Percentiles rank a stretch among this genome's conserved stretches.
Evolutionary conservation across 1,140 invertebrate species (phyloP).

Genomic region (Phymastichus coffea): DNA sequence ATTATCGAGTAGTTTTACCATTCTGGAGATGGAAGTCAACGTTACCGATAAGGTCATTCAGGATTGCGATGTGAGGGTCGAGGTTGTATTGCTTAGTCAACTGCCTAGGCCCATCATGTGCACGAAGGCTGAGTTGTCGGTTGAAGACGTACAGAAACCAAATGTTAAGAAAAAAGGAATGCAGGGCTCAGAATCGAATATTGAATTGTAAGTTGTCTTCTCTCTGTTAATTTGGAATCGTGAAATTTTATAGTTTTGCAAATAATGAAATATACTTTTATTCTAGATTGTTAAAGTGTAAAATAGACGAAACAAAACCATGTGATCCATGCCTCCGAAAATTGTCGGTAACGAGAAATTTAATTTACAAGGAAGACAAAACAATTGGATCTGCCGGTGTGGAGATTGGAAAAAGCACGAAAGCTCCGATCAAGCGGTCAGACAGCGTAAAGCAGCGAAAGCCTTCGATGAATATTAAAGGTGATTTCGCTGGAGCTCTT

Average conservation of each 20-base stretch:
- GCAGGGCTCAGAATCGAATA: slow-evolving; percentile 36
- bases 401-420: slow-evolving; percentile 58
- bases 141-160: slow-evolving; percentile 52
- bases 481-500: slow-evolving; percentile 67
- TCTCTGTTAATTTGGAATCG: not conserved
- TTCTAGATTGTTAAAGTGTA: slow-evolving; percentile 51
- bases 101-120: slow-evolving; percentile 63
- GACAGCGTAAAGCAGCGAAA: slow-evolving; percentile 64
- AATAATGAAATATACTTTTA: too few relatives aligned
- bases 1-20: slow-evolving; percentile 52
- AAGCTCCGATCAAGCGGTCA: slow-evolving; percentile 58
- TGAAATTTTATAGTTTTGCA: not conserved
- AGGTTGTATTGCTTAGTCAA: slow-evolving; percentile 60
- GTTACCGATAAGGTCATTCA: slow-evolving; percentile 59
- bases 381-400: slow-evolving; percentile 68
- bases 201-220: slow-evolving; percentile 43
- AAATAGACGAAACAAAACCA: slow-evolving; percentile 61
- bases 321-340: slow-evolving; percentile 61
- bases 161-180: slow-evolving; percentile 37
- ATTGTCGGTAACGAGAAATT: slow-evolving; percentile 67
- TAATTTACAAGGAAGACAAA: slow-evolving; percentile 80
- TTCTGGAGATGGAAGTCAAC: slow-evolving; percentile 55
- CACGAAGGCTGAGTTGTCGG: slow-evolving; percentile 55
- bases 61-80: slow-evolving; percentile 61
- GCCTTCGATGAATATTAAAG: slow-evolving; percentile 51